Base-by-base conservation (phyloP, 2,888 invertebrate species). In the Tetragonisca angustula region DNA sequence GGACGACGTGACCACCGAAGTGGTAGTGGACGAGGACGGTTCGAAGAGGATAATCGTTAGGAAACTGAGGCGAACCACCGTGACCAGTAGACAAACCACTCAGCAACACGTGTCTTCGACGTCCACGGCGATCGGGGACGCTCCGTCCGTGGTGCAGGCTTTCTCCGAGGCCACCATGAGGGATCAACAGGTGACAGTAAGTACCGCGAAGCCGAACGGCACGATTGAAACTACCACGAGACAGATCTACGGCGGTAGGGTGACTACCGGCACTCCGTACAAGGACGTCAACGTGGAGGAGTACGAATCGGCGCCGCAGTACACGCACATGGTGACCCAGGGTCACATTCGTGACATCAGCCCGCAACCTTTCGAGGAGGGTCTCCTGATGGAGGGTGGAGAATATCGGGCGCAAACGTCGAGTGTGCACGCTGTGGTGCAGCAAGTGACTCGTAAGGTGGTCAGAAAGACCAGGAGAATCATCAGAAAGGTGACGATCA, bases 1-100 rank as follows among this genome's bases (percentile, higher is more conserved):
- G 0, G 97, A 97, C 93, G 97, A 97, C 92, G 97, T 97, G 2
- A 97, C 97, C 0, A 98, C 97, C 0, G 97, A 97, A 94, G 97
- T 97, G 4, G 96, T 97, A 0, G 96, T 96, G 0, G 97, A 97
- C 90, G 96, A 97, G 27, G 97, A 98, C 93, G 98, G 98, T 6
- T 97, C 97, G 0, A 97, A 97, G 91, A 95, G 97, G 88, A 97
- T 98, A 72, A 97, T 98, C 79, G 96, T 98, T 0, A 96, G 96
- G 87, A 97, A 97, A 94, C 93, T 97, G 9, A 96, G 97, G 76
- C 96, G 96, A 90, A 97, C 97, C 0, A 94, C 96, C 32, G 96
- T 97, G 0, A 93, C 93, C 0, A 96, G 96, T 52, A 95, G 96
- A 69, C 96, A 97, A 91, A 95, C 96, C 54, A 94, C 96, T 56